These are phyloP conservation scores for Drosophila nikananu DNA, from an alignment of 1,140 invertebrate genomes.

Conservation along the genomic window DNA sequence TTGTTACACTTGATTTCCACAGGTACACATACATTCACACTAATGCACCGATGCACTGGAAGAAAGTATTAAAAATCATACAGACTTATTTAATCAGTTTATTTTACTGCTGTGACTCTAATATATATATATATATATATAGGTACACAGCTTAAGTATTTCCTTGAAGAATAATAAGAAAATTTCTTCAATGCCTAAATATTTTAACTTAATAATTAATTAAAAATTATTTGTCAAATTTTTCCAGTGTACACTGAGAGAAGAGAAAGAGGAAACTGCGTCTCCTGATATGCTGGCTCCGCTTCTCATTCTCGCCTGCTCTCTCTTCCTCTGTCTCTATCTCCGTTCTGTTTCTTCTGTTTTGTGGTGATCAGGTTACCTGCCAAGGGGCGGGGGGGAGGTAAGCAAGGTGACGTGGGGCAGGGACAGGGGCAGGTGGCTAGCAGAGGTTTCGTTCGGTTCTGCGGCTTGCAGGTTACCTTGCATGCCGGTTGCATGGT, in stretches of 20 bases:
- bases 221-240: background rate
- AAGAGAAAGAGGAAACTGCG: constrained; percentile 29
- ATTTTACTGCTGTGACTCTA: too few species aligned
- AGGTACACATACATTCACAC: constrained; percentile 20
- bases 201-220: background rate
- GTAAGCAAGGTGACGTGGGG: background rate
- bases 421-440: constrained; percentile 58
- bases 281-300: constrained; percentile 69
- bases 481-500: constrained; percentile 69
- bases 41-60: background rate
- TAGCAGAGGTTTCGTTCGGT: constrained; percentile 43
- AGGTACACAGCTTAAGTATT: too few species aligned
- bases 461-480: constrained; percentile 44
- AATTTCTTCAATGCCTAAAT: background rate
- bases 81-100: background rate
- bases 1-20: constrained; percentile 81
- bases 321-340: background rate
- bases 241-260: constrained; percentile 6
- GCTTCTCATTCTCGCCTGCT: constrained; percentile 21
- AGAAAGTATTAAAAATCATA: background rate
- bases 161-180: background rate
- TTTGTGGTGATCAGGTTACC: constrained; percentile 74
- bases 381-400: constrained; percentile 17
- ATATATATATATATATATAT: too few species aligned
- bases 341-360: constrained; percentile 37